Conservation (phyloP, 2,888 invertebrate genomes). For the Tachystola acroxantha region DNA sequence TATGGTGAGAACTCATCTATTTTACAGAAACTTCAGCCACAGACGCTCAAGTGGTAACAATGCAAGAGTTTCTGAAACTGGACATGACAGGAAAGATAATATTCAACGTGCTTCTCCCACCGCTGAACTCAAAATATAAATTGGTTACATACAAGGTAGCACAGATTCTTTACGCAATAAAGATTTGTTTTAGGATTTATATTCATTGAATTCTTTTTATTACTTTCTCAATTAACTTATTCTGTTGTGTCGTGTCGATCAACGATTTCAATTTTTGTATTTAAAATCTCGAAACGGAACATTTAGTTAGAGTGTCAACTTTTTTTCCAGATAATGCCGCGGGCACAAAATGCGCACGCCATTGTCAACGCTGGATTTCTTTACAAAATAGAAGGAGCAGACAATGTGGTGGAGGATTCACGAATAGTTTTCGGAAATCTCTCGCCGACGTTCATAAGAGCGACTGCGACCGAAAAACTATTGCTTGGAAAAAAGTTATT, state of each 20-base stretch:
- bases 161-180: no score
- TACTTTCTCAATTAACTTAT: no score
- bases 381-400: constrained; percentile 64
- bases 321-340: constrained; percentile 81
- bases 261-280: no score
- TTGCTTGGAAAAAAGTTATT: constrained; percentile 60
- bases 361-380: constrained; percentile 86
- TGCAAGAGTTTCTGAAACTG: constrained; percentile 32
- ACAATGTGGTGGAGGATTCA: constrained; percentile 30
- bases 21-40: background rate
- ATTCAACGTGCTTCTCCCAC: constrained; percentile 43
- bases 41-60: background rate
- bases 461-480: constrained; percentile 68
- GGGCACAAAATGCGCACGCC: constrained; percentile 86
- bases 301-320: no score
- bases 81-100: constrained; percentile 50
- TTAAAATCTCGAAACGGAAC: no score
- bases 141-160: constrained; percentile 49
- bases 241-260: no score
- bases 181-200: no score
- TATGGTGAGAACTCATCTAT: no score
- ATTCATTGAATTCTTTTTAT: no score
- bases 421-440: constrained; percentile 80
- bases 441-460: constrained; percentile 59
- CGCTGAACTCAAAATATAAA: constrained; percentile 32